These are phyloP conservation scores for Trichosurus vulpecula DNA, from an alignment of 2,797 vertebrate species.

Conservation along the genomic window DNA sequence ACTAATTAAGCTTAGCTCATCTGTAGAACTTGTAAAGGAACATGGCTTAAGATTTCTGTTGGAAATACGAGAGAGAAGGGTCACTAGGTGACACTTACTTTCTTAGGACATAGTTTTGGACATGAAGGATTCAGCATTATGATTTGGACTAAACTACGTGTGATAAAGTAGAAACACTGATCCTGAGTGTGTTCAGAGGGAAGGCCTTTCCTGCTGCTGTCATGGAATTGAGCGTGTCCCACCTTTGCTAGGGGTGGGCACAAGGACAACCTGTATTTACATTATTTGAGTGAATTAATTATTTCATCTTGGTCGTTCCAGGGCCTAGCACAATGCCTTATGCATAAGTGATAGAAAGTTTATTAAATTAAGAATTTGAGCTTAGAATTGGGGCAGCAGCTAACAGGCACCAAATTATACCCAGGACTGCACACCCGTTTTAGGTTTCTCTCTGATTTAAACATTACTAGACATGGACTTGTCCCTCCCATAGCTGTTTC, in stretches of 20 bases:
- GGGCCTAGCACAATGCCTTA: background rate
- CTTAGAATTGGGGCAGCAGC: background rate
- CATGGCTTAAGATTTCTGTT: background rate
- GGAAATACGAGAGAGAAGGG: background rate
- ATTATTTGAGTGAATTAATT: background rate
- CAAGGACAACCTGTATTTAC: background rate
- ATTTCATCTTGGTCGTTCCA: background rate
- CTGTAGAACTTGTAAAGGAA: background rate
- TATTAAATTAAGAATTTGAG: background rate
- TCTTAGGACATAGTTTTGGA: background rate
- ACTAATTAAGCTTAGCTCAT: background rate
- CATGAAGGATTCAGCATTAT: background rate
- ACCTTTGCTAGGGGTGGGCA: background rate
- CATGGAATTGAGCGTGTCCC: too few species aligned
- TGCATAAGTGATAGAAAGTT: background rate
- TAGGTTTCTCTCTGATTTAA: background rate
- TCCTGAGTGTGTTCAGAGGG: background rate
- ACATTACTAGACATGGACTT: background rate
- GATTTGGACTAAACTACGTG: background rate
- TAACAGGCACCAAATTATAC: too few species aligned
- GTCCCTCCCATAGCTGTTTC: background rate
- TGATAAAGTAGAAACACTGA: background rate
- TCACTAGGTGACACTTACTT: background rate
- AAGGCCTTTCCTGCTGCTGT: background rate
- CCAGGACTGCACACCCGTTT: background rate